Evolutionary conservation across 2,888 invertebrate species (phyloP), one percentile per base, ranked within the genome.

Genomic region (Agrotis segetum): DNA sequence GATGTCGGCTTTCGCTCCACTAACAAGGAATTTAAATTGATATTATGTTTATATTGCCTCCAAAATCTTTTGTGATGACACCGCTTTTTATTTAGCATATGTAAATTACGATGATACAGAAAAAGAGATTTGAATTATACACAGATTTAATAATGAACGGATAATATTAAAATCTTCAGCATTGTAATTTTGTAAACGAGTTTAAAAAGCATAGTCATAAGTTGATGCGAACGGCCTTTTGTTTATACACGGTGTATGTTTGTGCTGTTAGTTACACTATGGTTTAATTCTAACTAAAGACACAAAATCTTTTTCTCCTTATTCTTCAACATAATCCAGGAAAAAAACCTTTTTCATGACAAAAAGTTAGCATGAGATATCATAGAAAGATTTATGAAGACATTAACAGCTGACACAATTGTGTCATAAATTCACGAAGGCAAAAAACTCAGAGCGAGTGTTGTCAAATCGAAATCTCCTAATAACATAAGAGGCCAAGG

Each of bases 11-110:
- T 95, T 95, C 95, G 95, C 93, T 94, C 91, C 95, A 95, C 96
- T 96, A 96, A 96, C 96, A 94, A 96, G 96, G 95, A 96, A 96
- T 96, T 96, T 95, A 96, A 96, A 96, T 96, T 96, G 96, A 95
- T 96, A 96, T 96, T 96, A 96, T 96, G 96, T 96, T 96, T 96
- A 96, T 96, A 96, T 96, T 96, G 95, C 95, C 94, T 95, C 95
- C 96, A 96, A 96, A 96, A 95, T 96, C 94, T 96, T 96, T 96
- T 96, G 96, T 96, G 96, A 96, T 96, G 96, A 96, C 96, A 96
- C 96, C 96, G 95, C 96, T 95, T 96, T 96, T 96, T 96, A 96
- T 96, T 96, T 94, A 95, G 93, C 94, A 92, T 95, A 96, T 96
- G 95, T 96, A 96, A 96, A 96, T 95, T 95, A 94, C 93, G 91